Evolutionary conservation across 1,140 invertebrate species (phyloP).

Genomic region (Apis mellifera): Amel_HAv3.1 CM009943.2:10366001-10366500

Average conservation of each 20-base stretch:
- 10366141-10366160: not conserved
- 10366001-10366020: too few relatives aligned
- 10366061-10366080: too few relatives aligned
- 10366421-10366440: constrained; percentile 22
- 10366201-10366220: not conserved
- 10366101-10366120: not conserved
- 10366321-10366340: constrained; percentile 34
- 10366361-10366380: constrained; percentile 31
- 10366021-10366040: too few relatives aligned
- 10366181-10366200: not conserved
- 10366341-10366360: not conserved
- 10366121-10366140: not conserved
- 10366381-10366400: constrained; percentile 44
- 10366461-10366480: constrained; percentile 62
- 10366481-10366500: constrained; percentile 65
- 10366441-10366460: constrained; percentile 53
- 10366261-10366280: too few relatives aligned
- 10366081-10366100: too few relatives aligned
- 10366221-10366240: not conserved
- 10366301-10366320: not conserved
- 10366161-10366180: not conserved
- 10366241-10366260: not conserved
- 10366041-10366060: too few relatives aligned
- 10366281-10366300: not conserved
- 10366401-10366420: not conserved